Conservation (phyloP, 2,797 vertebrate species). For the Myripristis murdjan region DNA sequence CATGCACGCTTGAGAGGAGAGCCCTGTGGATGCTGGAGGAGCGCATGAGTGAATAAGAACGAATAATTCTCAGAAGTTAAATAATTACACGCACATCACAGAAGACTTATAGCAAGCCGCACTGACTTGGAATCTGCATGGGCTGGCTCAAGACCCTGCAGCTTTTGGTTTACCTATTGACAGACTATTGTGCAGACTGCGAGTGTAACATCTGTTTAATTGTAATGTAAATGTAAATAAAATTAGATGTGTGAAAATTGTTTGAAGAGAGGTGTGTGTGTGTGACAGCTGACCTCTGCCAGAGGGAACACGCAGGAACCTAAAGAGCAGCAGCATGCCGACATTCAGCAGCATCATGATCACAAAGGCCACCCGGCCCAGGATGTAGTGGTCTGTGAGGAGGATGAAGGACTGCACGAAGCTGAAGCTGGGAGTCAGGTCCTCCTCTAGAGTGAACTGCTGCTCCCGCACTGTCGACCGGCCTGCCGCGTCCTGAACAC, state of each 20-base stretch:
- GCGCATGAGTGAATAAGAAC: background rate
- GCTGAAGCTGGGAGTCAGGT: conserved; percentile 88
- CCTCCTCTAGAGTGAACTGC: conserved; percentile 90
- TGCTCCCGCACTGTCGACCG: conserved; percentile 85
- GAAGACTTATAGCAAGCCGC: no score
- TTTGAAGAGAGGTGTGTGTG: background rate
- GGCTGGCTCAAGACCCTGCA: no score
- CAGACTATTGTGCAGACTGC: no score
- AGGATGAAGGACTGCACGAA: conserved; percentile 93
- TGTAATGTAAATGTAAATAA: no score
- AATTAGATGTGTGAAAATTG: background rate
- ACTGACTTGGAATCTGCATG: no score
- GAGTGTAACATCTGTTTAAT: no score
- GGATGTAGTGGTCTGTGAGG: conserved; percentile 91
- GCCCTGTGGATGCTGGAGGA: conserved; percentile 76
- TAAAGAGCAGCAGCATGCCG: conserved; percentile 87
- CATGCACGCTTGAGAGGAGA: conserved; percentile 80
- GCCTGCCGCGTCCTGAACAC: conserved; percentile 89
- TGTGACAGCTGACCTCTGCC: conserved; percentile 86
- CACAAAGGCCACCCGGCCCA: conserved; percentile 89
- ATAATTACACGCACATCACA: background rate
- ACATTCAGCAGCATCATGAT: conserved; percentile 87
- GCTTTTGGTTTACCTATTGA: no score
- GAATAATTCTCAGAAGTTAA: no score
- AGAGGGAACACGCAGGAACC: conserved; percentile 82